These are phyloP conservation scores for Stegana nigrithorax DNA, from an alignment of 2,888 invertebrate genomes.

Conservation along the genomic window DNA sequence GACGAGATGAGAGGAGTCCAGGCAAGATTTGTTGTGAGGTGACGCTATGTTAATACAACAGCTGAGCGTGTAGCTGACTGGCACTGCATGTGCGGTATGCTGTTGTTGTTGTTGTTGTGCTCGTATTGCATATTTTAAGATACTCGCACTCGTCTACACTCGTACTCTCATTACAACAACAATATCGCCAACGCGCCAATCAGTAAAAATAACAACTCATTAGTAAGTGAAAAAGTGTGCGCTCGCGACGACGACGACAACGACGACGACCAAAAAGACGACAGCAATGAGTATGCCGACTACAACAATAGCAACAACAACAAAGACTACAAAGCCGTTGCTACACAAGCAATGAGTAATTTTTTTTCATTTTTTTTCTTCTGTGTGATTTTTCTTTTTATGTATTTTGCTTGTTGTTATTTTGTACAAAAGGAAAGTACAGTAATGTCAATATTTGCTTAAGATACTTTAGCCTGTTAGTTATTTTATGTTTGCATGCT, in stretches of 20 bases:
- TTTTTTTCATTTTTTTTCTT: not conserved
- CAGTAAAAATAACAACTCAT: conserved; percentile 5
- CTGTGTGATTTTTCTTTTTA: not conserved
- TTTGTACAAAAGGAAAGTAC: not conserved
- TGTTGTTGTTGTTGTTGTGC: not conserved
- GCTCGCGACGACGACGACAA: not conserved
- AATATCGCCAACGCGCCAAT: not conserved
- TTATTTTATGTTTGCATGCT: not conserved
- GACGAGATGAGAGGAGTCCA: no score
- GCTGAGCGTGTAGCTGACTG: no score
- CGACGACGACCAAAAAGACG: conserved; percentile 3
- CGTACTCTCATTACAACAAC: not conserved
- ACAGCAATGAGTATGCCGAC: not conserved
- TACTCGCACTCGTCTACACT: no score
- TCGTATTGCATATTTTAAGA: no score
- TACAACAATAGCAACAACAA: no score
- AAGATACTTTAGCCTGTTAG: conserved; percentile 6
- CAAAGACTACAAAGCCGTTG: no score
- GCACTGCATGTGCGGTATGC: no score
- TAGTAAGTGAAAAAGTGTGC: not conserved
- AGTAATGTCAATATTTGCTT: conserved; percentile 15
- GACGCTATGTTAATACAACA: no score
- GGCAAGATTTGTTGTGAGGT: no score
- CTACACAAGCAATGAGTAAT: conserved; percentile 11
- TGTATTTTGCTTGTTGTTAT: not conserved